Base-by-base conservation (phyloP, 2,888 invertebrate genomes). In the Philhelius pedissequus region DNA sequence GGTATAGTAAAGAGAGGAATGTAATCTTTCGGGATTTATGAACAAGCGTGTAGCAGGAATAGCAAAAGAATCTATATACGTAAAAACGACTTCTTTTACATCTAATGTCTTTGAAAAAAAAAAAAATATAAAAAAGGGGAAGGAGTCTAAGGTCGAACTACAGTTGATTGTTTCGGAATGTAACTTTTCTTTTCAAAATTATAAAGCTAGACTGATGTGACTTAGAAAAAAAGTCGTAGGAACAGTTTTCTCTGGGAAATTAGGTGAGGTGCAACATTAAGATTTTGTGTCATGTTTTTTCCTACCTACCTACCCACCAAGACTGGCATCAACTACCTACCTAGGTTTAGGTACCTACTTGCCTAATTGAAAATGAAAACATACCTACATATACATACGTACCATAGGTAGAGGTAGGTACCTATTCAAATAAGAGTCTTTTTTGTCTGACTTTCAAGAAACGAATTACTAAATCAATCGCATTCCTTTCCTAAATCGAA, bases 21-120 rank as follows among this genome's bases (percentile, higher is more conserved):
- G 73, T 48, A 18, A 64, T 64, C 62, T 27, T 62, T 74, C 27
- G 73, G 62, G 74, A 69, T 78, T 70, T 52, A 69, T 66, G 58
- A 64, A 64, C 64, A 64, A 48, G 64, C 32, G 32, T 48, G 20
- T 48, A 48, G 22, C 48, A 62, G 30, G 9, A 54, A 30, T 35
- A 35, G 22, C n/a, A 35, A 45, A 13, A 27, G 9, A 27, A 27
- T 40, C 62, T 20, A 27, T 30, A n/a, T n/a, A n/a, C n/a, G n/a
- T n/a, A 15, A 20, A n/a, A 71, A 71, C 52, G 30, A 71, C 66
- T 76, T 70, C 66, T 76, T 70, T 75, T 64, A 13, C 18, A 35
- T 35, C 32, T 32, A 11, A 35, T 38, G n/a, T 40, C 20, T 25
- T 54, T 20, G 27, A 38, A 38, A 13, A 68, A 58, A 35, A 73